Percentiles rank a stretch among this genome's conserved stretches.
These are phyloP conservation scores for Leucophenga maculata DNA, from an alignment of 2,888 invertebrate genomes.

Conservation along the genomic window DNA sequence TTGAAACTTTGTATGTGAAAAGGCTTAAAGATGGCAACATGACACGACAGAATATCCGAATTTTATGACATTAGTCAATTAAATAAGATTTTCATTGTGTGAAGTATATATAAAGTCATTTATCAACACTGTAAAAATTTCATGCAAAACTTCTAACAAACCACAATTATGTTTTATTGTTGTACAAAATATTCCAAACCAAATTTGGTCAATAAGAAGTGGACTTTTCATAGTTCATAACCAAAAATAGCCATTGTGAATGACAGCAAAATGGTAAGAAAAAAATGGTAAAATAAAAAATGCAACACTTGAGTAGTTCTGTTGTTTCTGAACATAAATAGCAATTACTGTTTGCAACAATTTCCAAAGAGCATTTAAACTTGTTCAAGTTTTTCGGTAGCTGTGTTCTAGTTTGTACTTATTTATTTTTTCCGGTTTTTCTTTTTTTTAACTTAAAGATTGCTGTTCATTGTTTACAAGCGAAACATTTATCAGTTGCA, in stretches of 20 bases:
- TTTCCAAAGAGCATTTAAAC: not conserved
- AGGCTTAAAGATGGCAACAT: constrained; percentile 40
- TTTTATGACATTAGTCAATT: no score
- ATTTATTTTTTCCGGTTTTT: not conserved
- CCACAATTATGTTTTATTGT: not conserved
- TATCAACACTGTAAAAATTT: no score
- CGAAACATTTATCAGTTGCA: no score
- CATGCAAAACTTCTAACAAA: not conserved
- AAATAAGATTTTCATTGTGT: no score
- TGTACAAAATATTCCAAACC: not conserved
- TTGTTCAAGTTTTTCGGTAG: not conserved
- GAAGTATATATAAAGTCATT: no score
- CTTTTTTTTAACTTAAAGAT: not conserved
- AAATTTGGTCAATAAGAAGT: not conserved
- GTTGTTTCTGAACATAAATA: not conserved
- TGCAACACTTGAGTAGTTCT: not conserved
- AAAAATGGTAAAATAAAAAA: not conserved
- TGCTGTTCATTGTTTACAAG: not conserved
- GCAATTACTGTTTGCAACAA: not conserved
- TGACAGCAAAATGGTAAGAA: constrained; percentile 1
- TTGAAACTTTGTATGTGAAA: no score
- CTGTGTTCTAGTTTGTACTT: not conserved
- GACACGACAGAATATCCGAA: not conserved
- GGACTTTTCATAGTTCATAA: constrained; percentile 8
- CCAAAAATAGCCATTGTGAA: not conserved